phyloP scores from a whole-genome alignment of 2,113 vertebrate genomes.

The Clarias gariepinus region DNA sequence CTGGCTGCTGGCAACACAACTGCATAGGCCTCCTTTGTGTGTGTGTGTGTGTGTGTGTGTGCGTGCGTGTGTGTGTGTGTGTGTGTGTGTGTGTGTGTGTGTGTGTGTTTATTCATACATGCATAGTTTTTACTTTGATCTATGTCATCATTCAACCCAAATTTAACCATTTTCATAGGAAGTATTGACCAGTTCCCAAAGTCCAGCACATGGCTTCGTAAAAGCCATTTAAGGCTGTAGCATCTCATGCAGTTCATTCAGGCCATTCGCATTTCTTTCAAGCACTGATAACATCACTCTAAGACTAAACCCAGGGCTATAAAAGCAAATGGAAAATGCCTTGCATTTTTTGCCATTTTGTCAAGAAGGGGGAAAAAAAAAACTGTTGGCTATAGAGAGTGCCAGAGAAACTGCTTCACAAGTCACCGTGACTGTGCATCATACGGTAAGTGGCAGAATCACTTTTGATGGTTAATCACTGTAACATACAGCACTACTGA shows the following conservation, averaged over 20 bases:
- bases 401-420: neutral
- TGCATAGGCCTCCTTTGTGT: neutral
- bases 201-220: neutral
- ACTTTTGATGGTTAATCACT: slow-evolving; percentile 10
- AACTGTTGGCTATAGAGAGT: slow-evolving; percentile 15
- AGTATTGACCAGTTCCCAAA: neutral
- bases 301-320: slow-evolving; percentile 43
- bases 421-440: slow-evolving; percentile 1
- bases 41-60: neutral
- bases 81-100: neutral
- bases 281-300: slow-evolving; percentile 49
- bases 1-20: neutral
- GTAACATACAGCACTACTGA: neutral
- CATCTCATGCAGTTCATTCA: slow-evolving; percentile 22
- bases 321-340: slow-evolving; percentile 49
- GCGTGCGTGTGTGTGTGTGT: neutral
- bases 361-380: slow-evolving; percentile 20
- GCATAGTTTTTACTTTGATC: neutral
- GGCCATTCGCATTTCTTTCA: slow-evolving; percentile 22
- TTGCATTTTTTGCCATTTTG: slow-evolving; percentile 43
- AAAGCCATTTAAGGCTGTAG: slow-evolving; percentile 12
- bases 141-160: neutral
- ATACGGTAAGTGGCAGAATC: neutral
- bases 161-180: neutral
- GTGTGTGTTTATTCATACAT: neutral